Evolutionary conservation across 2,113 vertebrate species (phyloP).

Genomic region (Takifugu flavidus): DNA sequence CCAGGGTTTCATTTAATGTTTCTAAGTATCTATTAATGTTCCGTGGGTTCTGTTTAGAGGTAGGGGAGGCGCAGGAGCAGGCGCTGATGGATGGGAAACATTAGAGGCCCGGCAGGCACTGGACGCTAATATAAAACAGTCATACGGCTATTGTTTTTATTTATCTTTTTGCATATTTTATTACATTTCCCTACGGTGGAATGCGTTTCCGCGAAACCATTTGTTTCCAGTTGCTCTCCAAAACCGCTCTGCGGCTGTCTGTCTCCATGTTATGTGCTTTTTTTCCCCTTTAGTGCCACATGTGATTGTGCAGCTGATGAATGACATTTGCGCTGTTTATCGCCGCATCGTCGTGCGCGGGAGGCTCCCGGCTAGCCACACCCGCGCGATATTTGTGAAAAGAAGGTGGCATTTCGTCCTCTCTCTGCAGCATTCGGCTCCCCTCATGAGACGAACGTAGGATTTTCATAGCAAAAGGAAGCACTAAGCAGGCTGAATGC

Average conservation of each 20-base stretch:
- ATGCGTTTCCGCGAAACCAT: constrained; percentile 59
- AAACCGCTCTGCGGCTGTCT: constrained; percentile 78
- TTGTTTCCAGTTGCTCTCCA: constrained; percentile 63
- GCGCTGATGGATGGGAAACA: constrained; percentile 84
- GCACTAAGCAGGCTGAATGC: constrained; percentile 45
- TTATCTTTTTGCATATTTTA: constrained; percentile 67
- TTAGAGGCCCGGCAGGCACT: constrained; percentile 81
- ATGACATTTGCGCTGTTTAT: constrained; percentile 85
- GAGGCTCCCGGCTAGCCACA: constrained; percentile 80
- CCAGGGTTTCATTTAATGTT: constrained; percentile 71
- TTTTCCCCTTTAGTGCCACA: constrained; percentile 81
- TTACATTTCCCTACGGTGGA: constrained; percentile 74
- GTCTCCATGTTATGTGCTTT: constrained; percentile 77
- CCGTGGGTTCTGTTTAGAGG: constrained; percentile 71
- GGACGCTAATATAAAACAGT: constrained; percentile 66
- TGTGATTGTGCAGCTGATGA: constrained; percentile 79
- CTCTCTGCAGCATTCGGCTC: constrained; percentile 53
- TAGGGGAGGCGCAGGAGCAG: constrained; percentile 68
- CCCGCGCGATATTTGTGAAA: constrained; percentile 67
- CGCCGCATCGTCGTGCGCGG: constrained; percentile 81
- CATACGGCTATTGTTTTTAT: constrained; percentile 60
- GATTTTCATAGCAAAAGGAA: constrained; percentile 52
- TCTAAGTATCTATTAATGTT: constrained; percentile 73
- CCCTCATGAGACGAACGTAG: constrained; percentile 31
- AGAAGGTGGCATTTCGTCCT: constrained; percentile 66